Base-by-base conservation (phyloP, 2,797 vertebrate genomes). In the Peromyscus attwateri region DNA sequence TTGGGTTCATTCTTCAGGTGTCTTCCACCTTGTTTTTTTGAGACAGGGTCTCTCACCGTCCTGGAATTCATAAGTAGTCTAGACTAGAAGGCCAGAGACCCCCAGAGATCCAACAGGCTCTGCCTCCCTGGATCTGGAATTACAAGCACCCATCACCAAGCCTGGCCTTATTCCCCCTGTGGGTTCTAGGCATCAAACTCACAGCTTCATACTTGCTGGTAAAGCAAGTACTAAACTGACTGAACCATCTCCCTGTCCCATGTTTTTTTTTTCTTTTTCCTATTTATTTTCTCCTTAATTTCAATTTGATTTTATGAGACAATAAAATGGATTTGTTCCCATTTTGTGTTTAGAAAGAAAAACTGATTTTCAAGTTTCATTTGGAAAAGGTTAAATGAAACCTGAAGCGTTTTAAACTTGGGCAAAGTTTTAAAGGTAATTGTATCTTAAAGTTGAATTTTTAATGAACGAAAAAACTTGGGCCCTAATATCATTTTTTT, bases 381-480 rank as follows among this genome's bases (percentile, higher is more conserved):
- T 34, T 31, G 49, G 60, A 88, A 92, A 94, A 46, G 66, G 25
- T 85, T 71, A 83, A 62, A 49, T 92, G 75, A 92, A 68, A 92
- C 52, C 34, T 40, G 52, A 52, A 52, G 52, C 76, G 31, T 25
- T 40, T 31, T 87, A 46, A 94, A 94, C 49, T 60, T 52, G 27
- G 96, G 21, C 60, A 94, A 87, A 96, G 17, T 87, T 93, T 97
- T 64, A 71, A 82, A 95, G 89, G 79, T 84, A 87, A 93, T 83
- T 79, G 31, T 91, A 79, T 87, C 83, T 95, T 62, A 40, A 93
- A 92, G 62, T 92, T 96, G 91, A 87, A 88, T 89, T 97, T 97
- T 92, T 95, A 62, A 46, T 1, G 29, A 81, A 73, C 64, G 55
- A 95, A 96, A 96, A 97, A 93, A 75, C 49, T 73, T 82, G n/a